Conservation (phyloP, 1,140 invertebrate genomes). For the Drosophila pseudoananassae region DNA sequence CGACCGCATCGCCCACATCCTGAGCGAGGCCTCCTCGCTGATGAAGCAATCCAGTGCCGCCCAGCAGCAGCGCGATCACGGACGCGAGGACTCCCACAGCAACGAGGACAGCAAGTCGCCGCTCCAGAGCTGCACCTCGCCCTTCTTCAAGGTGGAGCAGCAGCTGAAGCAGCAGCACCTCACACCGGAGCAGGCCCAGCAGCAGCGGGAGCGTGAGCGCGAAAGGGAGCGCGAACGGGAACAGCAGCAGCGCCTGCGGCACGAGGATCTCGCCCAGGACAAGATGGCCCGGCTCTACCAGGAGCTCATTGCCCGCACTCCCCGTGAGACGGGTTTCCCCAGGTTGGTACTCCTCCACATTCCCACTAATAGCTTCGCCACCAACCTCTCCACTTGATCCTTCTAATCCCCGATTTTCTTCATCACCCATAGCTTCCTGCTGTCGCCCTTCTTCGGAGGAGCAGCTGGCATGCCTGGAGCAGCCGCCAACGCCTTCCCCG, state of each 20-base stretch:
- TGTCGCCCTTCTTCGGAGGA: constrained; percentile 92
- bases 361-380: background rate
- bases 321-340: constrained; percentile 88
- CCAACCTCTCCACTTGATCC: too few relatives aligned
- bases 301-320: constrained; percentile 93
- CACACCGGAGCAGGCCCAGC: constrained; percentile 62
- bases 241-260: constrained; percentile 90
- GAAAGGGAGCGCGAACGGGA: constrained; percentile 78
- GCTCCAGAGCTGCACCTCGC: constrained; percentile 89
- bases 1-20: constrained; percentile 96
- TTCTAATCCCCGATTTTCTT: background rate
- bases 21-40: constrained; percentile 94
- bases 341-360: constrained; percentile 85
- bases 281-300: constrained; percentile 98
- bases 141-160: constrained; percentile 88
- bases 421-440: constrained; percentile 87
- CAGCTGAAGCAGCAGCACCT: constrained; percentile 59
- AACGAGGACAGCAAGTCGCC: constrained; percentile 94
- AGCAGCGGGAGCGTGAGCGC: constrained; percentile 88
- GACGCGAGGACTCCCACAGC: constrained; percentile 86
- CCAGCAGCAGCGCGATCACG: constrained; percentile 36
- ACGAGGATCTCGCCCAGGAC: constrained; percentile 98
- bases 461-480: constrained; percentile 86
- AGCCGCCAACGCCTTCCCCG: constrained; percentile 85
- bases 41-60: constrained; percentile 85